Conservation (phyloP, 2,888 invertebrate genomes). For the Himalopsyche anomala region DNA sequence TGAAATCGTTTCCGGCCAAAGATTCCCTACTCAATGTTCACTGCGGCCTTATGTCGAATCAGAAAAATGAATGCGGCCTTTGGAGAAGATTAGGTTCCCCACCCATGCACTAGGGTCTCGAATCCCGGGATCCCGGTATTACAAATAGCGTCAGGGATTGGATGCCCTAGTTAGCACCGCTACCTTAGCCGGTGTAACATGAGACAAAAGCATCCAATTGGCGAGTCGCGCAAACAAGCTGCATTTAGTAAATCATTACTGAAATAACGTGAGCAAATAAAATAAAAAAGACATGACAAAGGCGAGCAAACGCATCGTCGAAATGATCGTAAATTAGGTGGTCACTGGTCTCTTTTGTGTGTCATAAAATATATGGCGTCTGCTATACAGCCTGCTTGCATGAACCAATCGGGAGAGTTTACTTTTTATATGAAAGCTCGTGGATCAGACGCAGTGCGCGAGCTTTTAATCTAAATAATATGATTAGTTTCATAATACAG, state of each 20-base stretch:
- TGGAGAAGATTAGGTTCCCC: no score
- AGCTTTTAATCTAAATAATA: neutral
- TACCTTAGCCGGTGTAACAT: neutral
- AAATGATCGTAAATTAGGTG: conserved; percentile 35
- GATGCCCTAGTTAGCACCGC: neutral
- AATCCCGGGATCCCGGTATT: no score
- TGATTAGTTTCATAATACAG: no score
- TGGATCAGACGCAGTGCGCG: neutral
- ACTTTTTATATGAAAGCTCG: neutral
- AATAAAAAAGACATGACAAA: conserved; percentile 24
- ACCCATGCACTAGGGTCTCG: no score
- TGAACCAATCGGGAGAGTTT: neutral
- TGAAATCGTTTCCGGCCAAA: no score
- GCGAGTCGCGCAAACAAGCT: neutral
- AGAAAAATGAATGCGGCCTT: no score
- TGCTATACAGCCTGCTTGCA: neutral
- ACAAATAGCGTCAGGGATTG: no score
- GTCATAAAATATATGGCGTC: conserved; percentile 33
- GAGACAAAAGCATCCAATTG: neutral
- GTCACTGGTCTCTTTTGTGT: conserved; percentile 14
- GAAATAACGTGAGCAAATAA: neutral
- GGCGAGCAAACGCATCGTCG: conserved; percentile 7
- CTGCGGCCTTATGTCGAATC: no score
- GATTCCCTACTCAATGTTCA: no score
- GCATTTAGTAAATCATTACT: conserved; percentile 38